Conservation (phyloP, 2,113 vertebrate genomes). For the Pseudolaguvia tuberculata region DNA sequence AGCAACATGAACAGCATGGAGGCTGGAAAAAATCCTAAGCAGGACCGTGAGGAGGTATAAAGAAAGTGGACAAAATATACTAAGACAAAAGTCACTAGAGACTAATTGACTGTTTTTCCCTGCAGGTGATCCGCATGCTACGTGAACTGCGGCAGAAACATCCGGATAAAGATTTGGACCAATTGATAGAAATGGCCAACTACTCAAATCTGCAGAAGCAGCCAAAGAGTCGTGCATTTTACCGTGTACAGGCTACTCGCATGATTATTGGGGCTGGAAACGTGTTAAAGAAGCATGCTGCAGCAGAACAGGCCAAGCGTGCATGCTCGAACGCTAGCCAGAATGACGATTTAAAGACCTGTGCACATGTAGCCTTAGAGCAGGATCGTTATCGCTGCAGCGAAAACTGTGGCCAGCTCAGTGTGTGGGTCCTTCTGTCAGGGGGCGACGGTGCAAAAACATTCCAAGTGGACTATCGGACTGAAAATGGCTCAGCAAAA, state of each 20-base stretch:
- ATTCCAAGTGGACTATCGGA: slow-evolving; percentile 88
- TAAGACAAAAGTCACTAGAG: background rate
- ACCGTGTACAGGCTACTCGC: slow-evolving; percentile 87
- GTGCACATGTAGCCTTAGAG: slow-evolving; percentile 82
- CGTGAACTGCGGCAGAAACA: slow-evolving; percentile 90
- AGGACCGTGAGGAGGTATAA: slow-evolving; percentile 79
- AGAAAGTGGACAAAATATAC: background rate
- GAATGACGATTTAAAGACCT: slow-evolving; percentile 60
- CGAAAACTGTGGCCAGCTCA: slow-evolving; percentile 83
- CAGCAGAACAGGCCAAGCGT: slow-evolving; percentile 68
- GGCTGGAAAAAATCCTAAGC: slow-evolving; percentile 75
- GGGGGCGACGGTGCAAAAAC: slow-evolving; percentile 75
- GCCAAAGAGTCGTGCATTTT: slow-evolving; percentile 92
- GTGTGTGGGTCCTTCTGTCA: slow-evolving; percentile 72
- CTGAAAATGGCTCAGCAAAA: slow-evolving; percentile 90
- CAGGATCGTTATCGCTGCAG: slow-evolving; percentile 82
- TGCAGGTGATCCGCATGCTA: slow-evolving; percentile 78
- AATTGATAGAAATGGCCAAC: slow-evolving; percentile 89
- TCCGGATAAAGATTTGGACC: slow-evolving; percentile 86
- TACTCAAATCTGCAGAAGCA: slow-evolving; percentile 82
- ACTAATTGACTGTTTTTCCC: background rate
- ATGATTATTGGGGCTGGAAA: slow-evolving; percentile 90
- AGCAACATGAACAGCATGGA: slow-evolving; percentile 63
- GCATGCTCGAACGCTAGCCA: background rate
- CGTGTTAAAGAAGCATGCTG: slow-evolving; percentile 79